These are phyloP conservation scores for Meghimatium bilineatum DNA, from an alignment of 2,888 invertebrate genomes.

Conservation along the genomic window DNA sequence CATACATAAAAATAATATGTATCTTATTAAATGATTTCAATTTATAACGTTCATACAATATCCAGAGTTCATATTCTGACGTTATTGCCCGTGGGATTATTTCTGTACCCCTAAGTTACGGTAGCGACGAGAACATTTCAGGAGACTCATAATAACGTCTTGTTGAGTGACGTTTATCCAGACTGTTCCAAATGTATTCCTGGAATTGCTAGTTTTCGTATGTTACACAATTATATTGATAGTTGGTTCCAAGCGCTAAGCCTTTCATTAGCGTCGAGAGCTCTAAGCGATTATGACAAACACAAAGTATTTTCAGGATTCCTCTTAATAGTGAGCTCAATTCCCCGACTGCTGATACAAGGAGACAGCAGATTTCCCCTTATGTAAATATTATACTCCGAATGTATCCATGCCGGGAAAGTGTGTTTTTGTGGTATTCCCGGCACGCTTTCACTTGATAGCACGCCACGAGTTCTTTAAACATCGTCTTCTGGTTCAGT, in stretches of 20 bases:
- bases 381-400: constrained; percentile 12
- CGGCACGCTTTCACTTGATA: not conserved
- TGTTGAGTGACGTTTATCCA: too few species aligned
- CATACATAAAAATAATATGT: too few species aligned
- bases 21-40: too few species aligned
- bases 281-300: not conserved
- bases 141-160: too few species aligned
- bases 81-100: too few species aligned
- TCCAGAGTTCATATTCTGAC: too few species aligned
- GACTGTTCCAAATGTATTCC: too few species aligned
- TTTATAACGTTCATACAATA: too few species aligned
- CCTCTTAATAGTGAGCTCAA: not conserved
- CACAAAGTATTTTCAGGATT: not conserved
- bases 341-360: not conserved
- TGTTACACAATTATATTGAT: too few species aligned
- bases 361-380: not conserved
- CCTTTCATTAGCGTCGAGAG: not conserved
- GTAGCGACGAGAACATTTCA: too few species aligned
- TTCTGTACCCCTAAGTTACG: too few species aligned
- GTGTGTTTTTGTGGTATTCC: not conserved
- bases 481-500: not conserved
- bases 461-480: not conserved
- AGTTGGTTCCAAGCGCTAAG: not conserved
- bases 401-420: not conserved
- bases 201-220: too few species aligned